phyloP scores from a whole-genome alignment of 2,113 vertebrate genomes.

The Montifringilla adamsi region DNA sequence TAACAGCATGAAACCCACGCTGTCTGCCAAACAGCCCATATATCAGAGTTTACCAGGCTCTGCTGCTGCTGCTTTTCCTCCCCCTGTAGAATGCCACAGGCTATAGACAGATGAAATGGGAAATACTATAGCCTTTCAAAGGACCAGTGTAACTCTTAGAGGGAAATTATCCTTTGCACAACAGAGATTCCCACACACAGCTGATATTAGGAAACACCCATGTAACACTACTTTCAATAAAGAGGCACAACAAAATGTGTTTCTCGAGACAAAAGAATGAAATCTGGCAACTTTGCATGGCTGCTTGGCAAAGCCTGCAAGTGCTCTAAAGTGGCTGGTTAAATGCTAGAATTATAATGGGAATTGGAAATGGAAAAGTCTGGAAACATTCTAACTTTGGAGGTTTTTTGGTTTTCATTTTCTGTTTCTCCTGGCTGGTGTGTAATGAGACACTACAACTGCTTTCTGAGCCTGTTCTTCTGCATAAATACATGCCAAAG shows the following conservation, averaged over 20 bases:
- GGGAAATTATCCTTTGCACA: slow-evolving; percentile 27
- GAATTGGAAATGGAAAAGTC: slow-evolving; percentile 33
- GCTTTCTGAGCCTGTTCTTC: not conserved
- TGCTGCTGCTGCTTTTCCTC: not conserved
- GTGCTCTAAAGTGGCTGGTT: not conserved
- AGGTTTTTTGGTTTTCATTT: not conserved
- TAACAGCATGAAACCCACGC: not conserved
- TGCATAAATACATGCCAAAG: slow-evolving; percentile 36
- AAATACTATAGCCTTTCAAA: slow-evolving; percentile 51
- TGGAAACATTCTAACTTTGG: not conserved
- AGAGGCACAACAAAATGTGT: not conserved
- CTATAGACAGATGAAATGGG: slow-evolving; percentile 39
- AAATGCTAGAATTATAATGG: not conserved
- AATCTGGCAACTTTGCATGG: not conserved
- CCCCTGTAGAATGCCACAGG: slow-evolving; percentile 32
- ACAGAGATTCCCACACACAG: not conserved
- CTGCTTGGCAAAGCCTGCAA: slow-evolving; percentile 9
- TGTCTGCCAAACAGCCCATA: slow-evolving; percentile 6
- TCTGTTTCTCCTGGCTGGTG: not conserved
- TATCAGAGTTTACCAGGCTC: slow-evolving; percentile 14
- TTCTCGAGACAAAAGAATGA: slow-evolving; percentile 25
- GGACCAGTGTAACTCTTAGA: not conserved
- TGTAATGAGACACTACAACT: not conserved
- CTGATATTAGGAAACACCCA: slow-evolving; percentile 22
- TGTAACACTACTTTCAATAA: slow-evolving; percentile 40